Evolutionary conservation across 2,797 vertebrate species (phyloP).

Genomic region (Anomalospiza imberbis): DNA sequence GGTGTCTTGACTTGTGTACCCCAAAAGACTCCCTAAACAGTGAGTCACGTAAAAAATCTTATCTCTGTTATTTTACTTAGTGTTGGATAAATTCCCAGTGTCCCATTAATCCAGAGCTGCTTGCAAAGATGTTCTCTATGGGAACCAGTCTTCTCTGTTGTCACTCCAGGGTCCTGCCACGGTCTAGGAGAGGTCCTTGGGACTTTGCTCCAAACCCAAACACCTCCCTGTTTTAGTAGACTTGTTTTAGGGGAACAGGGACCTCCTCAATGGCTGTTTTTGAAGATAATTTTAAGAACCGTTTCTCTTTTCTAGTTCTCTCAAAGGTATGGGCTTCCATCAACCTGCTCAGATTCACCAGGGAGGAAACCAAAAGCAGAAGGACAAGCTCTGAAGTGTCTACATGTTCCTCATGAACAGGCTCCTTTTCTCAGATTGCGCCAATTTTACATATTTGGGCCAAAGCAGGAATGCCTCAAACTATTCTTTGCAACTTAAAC

Average conservation of each 20-base stretch:
- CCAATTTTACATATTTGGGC: neutral
- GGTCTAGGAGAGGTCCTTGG: neutral
- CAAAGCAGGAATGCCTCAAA: neutral
- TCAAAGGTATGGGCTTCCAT: neutral
- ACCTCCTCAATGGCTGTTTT: neutral
- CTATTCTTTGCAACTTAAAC: neutral
- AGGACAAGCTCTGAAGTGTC: neutral
- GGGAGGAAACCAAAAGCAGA: neutral
- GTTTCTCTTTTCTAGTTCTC: neutral
- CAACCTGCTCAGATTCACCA: neutral
- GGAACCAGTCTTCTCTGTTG: neutral
- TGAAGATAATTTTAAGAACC: neutral
- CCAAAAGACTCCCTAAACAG: neutral
- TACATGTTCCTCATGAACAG: neutral
- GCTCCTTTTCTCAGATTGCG: neutral
- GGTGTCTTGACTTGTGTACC: constrained; percentile 29
- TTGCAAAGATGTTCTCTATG: neutral
- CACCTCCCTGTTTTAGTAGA: neutral
- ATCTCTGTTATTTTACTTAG: neutral
- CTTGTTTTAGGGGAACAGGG: neutral
- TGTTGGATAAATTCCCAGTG: neutral
- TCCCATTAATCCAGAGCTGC: neutral
- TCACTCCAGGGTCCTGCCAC: neutral
- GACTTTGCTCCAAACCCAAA: neutral
- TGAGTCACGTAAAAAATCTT: constrained; percentile 21